Evolutionary conservation across 1,140 invertebrate genomes (phyloP).

Genomic region (Limonius californicus): DNA sequence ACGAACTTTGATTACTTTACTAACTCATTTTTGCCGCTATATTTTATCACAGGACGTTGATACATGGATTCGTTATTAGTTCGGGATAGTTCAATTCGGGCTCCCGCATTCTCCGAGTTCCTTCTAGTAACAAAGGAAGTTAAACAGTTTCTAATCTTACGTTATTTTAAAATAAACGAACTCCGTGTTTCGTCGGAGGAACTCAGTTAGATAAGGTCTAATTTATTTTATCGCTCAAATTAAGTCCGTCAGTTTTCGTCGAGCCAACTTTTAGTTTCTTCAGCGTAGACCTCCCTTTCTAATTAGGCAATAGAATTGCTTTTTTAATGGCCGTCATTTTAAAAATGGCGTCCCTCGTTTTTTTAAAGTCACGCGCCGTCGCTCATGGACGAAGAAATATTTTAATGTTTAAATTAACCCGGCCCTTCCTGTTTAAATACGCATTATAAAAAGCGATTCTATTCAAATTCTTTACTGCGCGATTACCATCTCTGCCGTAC

Average conservation of each 20-base stretch:
- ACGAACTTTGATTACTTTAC: conserved; percentile 12
- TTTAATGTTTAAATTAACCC: conserved; percentile 14
- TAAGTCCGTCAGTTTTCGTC: conserved; percentile 13
- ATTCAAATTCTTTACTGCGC: no score
- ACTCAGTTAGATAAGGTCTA: conserved; percentile 11
- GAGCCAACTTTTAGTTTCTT: conserved; percentile 11
- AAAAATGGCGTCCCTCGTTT: conserved; percentile 1
- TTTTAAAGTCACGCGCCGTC: conserved; percentile 8
- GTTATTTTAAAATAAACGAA: conserved; percentile 9
- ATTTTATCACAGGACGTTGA: conserved; percentile 9
- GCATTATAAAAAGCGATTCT: no score
- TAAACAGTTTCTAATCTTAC: conserved; percentile 7
- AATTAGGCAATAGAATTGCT: conserved; percentile 12
- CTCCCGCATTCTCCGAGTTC: background rate
- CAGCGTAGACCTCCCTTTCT: conserved; percentile 3
- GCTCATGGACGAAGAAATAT: conserved; percentile 1
- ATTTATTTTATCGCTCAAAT: conserved; percentile 15
- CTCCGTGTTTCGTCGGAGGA: background rate
- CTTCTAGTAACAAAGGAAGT: conserved; percentile 1
- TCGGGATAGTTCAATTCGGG: conserved; percentile 2
- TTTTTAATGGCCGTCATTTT: conserved; percentile 11
- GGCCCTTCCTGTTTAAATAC: background rate
- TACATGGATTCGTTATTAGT: conserved; percentile 13
- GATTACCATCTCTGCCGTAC: no score
- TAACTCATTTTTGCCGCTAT: conserved; percentile 14